phyloP scores from a whole-genome alignment of 2,797 vertebrate genomes.

The Hydrolagus colliei region DNA sequence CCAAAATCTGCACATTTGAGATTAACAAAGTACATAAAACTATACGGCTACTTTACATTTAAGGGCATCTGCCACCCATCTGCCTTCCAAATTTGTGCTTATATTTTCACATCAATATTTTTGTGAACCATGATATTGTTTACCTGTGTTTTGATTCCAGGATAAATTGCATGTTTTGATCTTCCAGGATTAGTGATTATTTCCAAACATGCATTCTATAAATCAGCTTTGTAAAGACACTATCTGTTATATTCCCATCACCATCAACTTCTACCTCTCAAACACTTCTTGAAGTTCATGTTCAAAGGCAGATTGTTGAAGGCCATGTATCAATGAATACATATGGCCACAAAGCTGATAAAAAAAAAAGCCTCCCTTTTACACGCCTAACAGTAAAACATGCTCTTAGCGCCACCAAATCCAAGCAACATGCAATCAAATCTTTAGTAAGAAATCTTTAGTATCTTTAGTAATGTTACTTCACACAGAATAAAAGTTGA shows the following conservation, averaged over 20 bases:
- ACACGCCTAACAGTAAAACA: neutral
- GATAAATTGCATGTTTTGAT: neutral
- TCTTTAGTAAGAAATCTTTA: neutral
- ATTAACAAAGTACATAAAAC: too few relatives aligned
- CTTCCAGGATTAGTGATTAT: neutral
- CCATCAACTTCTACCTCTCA: constrained; percentile 18
- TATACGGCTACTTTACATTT: too few relatives aligned
- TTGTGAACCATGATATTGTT: neutral
- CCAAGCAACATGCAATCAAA: neutral
- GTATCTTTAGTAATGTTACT: too few relatives aligned
- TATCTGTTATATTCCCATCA: neutral
- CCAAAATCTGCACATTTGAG: too few relatives aligned
- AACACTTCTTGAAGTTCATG: neutral
- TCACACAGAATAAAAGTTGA: neutral
- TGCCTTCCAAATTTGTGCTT: too few relatives aligned
- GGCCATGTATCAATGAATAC: neutral
- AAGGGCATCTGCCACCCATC: too few relatives aligned
- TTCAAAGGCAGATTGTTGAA: neutral
- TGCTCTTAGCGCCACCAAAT: neutral
- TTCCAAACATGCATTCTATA: constrained; percentile 8
- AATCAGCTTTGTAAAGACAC: neutral
- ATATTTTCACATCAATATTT: too few relatives aligned
- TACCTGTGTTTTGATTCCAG: constrained; percentile 21
- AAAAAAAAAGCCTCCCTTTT: neutral
- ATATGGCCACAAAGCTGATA: neutral